Conservation (phyloP, 2,888 invertebrate genomes). For the Cynaeus angustus region DNA sequence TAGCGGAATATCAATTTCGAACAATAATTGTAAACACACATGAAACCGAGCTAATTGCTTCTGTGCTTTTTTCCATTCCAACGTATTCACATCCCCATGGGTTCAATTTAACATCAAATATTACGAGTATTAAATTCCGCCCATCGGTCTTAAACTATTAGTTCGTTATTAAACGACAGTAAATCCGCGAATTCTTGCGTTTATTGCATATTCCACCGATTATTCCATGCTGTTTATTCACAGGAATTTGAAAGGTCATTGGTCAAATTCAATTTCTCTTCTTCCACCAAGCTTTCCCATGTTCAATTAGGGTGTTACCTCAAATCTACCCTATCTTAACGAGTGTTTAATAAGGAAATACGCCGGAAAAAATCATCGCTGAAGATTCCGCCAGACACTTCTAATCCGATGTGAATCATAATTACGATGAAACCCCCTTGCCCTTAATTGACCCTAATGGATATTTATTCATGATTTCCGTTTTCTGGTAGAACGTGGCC, state of each 20-base stretch:
- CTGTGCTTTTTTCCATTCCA: too few species aligned
- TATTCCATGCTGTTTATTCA: constrained; percentile 2
- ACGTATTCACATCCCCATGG: not conserved
- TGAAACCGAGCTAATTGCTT: too few species aligned
- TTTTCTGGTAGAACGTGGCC: constrained; percentile 47
- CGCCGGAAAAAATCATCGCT: constrained; percentile 41
- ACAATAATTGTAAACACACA: too few species aligned
- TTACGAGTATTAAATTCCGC: not conserved
- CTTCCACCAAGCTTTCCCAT: not conserved
- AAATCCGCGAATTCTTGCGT: constrained; percentile 7
- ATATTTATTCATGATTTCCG: constrained; percentile 56
- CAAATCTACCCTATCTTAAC: constrained; percentile 18
- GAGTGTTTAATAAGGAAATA: constrained; percentile 34
- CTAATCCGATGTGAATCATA: constrained; percentile 44
- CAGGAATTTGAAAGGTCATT: constrained; percentile 6
- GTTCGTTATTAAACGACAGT: not conserved
- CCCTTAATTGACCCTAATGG: constrained; percentile 54
- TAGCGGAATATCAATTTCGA: too few species aligned
- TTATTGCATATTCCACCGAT: not conserved
- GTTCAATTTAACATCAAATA: not conserved
- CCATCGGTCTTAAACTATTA: not conserved
- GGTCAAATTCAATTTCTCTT: not conserved
- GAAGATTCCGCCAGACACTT: constrained; percentile 41
- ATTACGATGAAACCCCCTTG: constrained; percentile 43
- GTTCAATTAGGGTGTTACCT: constrained; percentile 23